A percentile compares a stretch with the other conserved stretches of the same genome.
Evolutionary conservation across 2,113 vertebrate species (phyloP).

Genomic region (Prietella phreatophila): DNA sequence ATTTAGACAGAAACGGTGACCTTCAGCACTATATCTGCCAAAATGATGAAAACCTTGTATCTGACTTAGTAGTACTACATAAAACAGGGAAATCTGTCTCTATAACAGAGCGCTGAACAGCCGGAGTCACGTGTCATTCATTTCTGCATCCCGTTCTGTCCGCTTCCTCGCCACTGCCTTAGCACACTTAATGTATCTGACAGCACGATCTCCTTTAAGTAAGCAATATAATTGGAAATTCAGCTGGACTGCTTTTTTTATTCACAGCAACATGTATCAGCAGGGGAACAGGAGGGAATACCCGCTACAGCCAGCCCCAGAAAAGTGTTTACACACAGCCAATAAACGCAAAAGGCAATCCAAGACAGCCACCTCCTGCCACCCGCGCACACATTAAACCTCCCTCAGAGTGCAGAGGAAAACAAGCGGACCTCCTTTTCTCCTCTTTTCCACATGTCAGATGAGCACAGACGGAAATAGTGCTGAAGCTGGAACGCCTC

Average conservation of each 20-base stretch:
- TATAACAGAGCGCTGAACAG: slow-evolving; percentile 15
- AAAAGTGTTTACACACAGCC: slow-evolving; percentile 49
- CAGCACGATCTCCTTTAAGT: slow-evolving; percentile 54
- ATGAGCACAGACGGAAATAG: slow-evolving; percentile 3
- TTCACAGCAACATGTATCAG: slow-evolving; percentile 56
- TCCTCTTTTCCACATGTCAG: slow-evolving; percentile 18
- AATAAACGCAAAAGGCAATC: slow-evolving; percentile 46
- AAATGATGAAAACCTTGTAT: slow-evolving; percentile 15
- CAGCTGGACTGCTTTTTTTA: slow-evolving; percentile 46
- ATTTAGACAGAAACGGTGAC: slow-evolving; percentile 20
- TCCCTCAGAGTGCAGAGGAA: slow-evolving; percentile 27
- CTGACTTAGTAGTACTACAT: background rate
- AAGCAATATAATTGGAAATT: slow-evolving; percentile 58
- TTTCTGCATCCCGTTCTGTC: background rate
- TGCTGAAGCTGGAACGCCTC: slow-evolving; percentile 5
- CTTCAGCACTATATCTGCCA: slow-evolving; percentile 7
- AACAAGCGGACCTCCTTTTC: slow-evolving; percentile 24
- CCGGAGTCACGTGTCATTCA: background rate
- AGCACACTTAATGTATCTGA: slow-evolving; percentile 43
- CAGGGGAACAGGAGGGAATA: slow-evolving; percentile 52
- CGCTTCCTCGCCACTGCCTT: slow-evolving; percentile 22
- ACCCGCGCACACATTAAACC: slow-evolving; percentile 47
- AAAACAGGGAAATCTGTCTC: slow-evolving; percentile 4
- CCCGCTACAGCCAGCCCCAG: slow-evolving; percentile 15
- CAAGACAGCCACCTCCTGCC: slow-evolving; percentile 48